Base-by-base conservation (phyloP, 1,140 invertebrate genomes). In the Teleogryllus occipitalis region DNA sequence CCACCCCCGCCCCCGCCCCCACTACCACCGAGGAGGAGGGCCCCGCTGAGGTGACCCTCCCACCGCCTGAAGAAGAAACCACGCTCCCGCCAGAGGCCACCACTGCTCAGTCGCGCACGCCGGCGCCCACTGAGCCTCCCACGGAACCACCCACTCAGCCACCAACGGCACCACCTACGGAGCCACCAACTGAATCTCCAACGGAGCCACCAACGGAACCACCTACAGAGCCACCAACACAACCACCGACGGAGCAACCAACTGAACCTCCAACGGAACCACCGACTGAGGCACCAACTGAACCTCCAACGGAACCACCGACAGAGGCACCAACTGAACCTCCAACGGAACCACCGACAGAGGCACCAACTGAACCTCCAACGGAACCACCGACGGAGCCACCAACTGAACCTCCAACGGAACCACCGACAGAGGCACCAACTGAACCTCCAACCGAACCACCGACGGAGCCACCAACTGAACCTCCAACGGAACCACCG, bases 221-320 rank as follows among this genome's bases (percentile, higher is more conserved):
- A 39, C 6, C 8, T 72, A 27, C 80, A 76, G 47, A 39, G 22
- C 22, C 21, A 81, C 78, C 81, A 54, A 77, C 78, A 74, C 77
- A 78, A 39, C 72, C 78, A 79, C 48, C 22, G 49, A 81, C 80
- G 76, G 78, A 75, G 46, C 0, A n/a, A 81, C 74, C 76, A 81
- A 76, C 46, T 81, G 49, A 75, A 79, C 21, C 39, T 39, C 22
- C 78, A 80, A 39, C 15, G 76, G 46, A 76, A 47, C 5, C 6
- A 7, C 18, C 74, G 21, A 27, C 74, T 8, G 74, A n/a, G 46
- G 22, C 74, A 39, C 79, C 39, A 76, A 75, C 75, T n/a, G 22
- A 76, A 76, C 8, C 27, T 14, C 21, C n/a, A 27, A 80, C 74
- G 18, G 74, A 80, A 76, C 75, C 5, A 27, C 14, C 46, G 14